Base-by-base conservation (phyloP, 2,797 vertebrate species). In the Myioborus melanocephalus region DNA sequence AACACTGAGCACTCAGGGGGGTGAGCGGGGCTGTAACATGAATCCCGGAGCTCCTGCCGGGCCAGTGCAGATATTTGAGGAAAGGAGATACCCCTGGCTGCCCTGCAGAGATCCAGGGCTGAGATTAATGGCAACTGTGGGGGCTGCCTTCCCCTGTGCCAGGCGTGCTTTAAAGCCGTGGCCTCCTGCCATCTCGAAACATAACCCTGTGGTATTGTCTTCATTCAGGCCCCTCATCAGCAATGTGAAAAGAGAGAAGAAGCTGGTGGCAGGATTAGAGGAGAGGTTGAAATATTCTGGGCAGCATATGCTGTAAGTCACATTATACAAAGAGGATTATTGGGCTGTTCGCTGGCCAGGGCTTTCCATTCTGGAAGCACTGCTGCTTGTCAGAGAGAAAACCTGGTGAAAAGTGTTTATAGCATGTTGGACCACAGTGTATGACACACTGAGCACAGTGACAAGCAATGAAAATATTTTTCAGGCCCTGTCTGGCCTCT, bases 121-220 rank as follows among this genome's bases (percentile, higher is more conserved):
- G 85, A 97, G 93, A 95, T 96, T 93, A 91, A 93, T 57, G 66
- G 94, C 89, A 96, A 95, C 93, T 95, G 83, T 23, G 80, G 87
- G 83, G 83, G 89, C 89, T 94, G 95, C 87, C 65, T 73, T 79
- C 73, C 73, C 87, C 95, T 79, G 87, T 91, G 71, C 6, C 49
- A 90, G 27, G 83, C 87, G 44, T 87, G 91, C 95, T 61, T 95
- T 82, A 90, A 69, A 94, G 93, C 66, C 28, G 53, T 97, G 95
- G 95, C 95, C 85, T 97, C 73, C 91, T 96, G 94, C 94, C 95
- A 95, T 94, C 95, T 94, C n/a, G 93, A 97, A 97, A 97, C 78
- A 89, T 44, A 79, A 96, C 71, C 89, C 89, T 37, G 66, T 4
- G 66, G 85, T 90, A 96, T 96, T 94, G 91, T 94, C 94, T 96